A percentile compares a stretch with the other conserved stretches of the same genome.
Evolutionary conservation across 2,113 vertebrate species (phyloP).

Genomic region (Caranx melampygus): DNA sequence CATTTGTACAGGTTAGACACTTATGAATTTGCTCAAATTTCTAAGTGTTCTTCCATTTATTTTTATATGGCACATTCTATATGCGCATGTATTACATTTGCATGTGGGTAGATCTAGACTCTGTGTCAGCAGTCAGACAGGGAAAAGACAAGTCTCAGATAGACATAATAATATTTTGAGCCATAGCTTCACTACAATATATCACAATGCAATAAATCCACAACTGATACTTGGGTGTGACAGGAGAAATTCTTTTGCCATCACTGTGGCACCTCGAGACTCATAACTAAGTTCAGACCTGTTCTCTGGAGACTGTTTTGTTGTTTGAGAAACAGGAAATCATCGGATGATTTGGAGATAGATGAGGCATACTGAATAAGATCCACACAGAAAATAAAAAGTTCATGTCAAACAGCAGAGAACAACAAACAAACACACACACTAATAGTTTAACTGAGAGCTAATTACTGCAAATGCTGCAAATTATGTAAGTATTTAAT

Average conservation of each 20-base stretch:
- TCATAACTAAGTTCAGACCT: too few species aligned
- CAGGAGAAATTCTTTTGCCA: too few species aligned
- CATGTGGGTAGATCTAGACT: neutral
- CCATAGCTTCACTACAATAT: neutral
- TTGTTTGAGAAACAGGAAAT: neutral
- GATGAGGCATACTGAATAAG: too few species aligned
- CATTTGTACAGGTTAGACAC: too few species aligned
- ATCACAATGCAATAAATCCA: neutral
- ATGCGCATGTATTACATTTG: too few species aligned
- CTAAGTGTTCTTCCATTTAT: too few species aligned
- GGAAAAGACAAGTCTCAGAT: neutral
- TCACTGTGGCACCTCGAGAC: neutral
- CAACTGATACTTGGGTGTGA: too few species aligned
- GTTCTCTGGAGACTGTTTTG: neutral
- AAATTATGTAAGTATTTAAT: neutral
- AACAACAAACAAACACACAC: neutral
- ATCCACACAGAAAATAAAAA: neutral
- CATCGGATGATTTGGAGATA: neutral
- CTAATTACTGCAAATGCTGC: neutral
- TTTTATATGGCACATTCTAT: too few species aligned
- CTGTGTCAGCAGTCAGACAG: neutral
- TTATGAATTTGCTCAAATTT: too few species aligned
- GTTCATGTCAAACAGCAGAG: neutral
- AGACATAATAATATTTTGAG: neutral
- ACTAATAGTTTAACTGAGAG: neutral